Percentiles rank a stretch among this genome's conserved stretches.
These are phyloP conservation scores for Megalops cyprinoides DNA, from an alignment of 2,797 vertebrate genomes.

Conservation along the genomic window DNA sequence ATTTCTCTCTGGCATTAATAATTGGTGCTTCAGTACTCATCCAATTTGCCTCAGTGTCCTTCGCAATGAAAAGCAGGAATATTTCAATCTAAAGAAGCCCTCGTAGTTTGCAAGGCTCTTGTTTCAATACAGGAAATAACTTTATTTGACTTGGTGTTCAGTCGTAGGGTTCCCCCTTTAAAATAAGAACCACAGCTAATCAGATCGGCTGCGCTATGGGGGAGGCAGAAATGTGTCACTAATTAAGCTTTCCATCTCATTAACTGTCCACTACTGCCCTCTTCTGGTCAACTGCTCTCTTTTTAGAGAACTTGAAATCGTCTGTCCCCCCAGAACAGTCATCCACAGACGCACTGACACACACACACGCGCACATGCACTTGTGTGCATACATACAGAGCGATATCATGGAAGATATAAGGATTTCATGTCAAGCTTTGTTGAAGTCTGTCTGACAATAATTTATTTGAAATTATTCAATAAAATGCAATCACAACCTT, in stretches of 20 bases:
- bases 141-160: not conserved
- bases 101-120: not conserved
- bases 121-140: slow-evolving; percentile 5
- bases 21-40: not conserved
- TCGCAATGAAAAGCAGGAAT: not conserved
- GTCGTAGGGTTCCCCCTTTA: not conserved
- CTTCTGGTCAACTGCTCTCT: slow-evolving; percentile 59
- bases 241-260: slow-evolving; percentile 54
- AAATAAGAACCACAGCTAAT: not conserved
- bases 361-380: not conserved
- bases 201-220: not conserved
- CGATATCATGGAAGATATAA: too few relatives aligned
- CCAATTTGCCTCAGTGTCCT: not conserved
- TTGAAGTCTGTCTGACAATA: not conserved
- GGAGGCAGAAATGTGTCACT: slow-evolving; percentile 16
- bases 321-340: not conserved
- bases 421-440: not conserved
- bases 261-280: slow-evolving; percentile 68
- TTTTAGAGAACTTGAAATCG: slow-evolving; percentile 15
- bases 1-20: slow-evolving; percentile 10
- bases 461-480: not conserved
- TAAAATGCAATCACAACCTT: not conserved
- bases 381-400: not conserved
- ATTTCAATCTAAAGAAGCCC: not conserved
- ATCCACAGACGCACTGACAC: not conserved